These are phyloP conservation scores for Caenorhabditis doughertyi DNA, from an alignment of 2,888 invertebrate genomes.

Conservation along the genomic window DNA sequence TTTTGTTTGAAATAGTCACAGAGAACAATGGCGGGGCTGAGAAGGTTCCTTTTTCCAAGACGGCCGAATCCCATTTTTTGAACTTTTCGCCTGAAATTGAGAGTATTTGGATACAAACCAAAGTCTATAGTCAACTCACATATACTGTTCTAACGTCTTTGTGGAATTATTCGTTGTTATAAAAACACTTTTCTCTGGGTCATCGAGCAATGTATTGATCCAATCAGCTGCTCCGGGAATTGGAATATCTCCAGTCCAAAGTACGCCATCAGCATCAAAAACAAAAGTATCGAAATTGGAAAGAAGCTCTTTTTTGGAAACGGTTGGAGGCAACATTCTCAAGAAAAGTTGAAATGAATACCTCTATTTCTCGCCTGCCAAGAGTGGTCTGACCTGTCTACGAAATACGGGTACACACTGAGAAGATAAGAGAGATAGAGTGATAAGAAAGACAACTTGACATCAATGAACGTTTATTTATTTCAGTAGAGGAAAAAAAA, in stretches of 20 bases:
- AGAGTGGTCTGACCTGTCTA: conserved; percentile 25
- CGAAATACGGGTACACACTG: conserved; percentile 22
- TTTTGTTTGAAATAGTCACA: conserved; percentile 69
- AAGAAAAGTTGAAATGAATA: too few species aligned
- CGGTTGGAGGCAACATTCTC: conserved; percentile 49
- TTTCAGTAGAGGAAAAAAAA: background rate
- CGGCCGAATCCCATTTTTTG: conserved; percentile 68
- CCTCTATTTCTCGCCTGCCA: background rate
- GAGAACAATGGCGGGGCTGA: conserved; percentile 76
- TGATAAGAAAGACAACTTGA: background rate
- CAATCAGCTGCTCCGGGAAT: conserved; percentile 77
- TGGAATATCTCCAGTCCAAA: conserved; percentile 77
- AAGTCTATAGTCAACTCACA: too few species aligned
- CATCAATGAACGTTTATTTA: conserved; percentile 54
- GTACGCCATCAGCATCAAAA: conserved; percentile 82
- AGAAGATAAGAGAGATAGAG: conserved; percentile 24
- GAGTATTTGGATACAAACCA: too few species aligned
- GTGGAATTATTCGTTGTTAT: conserved; percentile 95
- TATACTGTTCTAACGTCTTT: conserved; percentile 89
- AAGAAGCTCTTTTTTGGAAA: conserved; percentile 53
- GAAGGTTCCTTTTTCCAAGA: conserved; percentile 68
- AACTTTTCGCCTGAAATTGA: conserved; percentile 86
- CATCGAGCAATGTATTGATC: conserved; percentile 70
- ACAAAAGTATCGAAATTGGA: conserved; percentile 72
- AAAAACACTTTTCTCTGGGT: conserved; percentile 88